A percentile compares a stretch with the other conserved stretches of the same genome.
phyloP scores from a whole-genome alignment of 2,113 vertebrate species.

The Gobiocypris rarus region DNA sequence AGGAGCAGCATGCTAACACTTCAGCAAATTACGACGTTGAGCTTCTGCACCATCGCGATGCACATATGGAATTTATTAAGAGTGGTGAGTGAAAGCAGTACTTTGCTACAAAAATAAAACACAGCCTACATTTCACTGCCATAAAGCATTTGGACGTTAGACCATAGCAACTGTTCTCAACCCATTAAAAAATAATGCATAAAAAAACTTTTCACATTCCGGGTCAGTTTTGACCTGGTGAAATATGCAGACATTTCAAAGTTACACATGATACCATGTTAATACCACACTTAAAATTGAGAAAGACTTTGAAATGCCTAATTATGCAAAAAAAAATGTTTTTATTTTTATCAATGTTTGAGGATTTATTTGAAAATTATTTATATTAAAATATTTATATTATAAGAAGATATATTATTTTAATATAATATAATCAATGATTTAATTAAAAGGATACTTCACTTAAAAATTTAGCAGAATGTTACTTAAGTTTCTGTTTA shows the following conservation, averaged over 20 bases:
- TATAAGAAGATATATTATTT: too few species aligned
- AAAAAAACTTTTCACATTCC: neutral
- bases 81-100: conserved; percentile 80
- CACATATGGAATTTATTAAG: conserved; percentile 94
- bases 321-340: fast-evolving
- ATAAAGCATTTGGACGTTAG: conserved; percentile 1
- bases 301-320: neutral
- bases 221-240: too few species aligned
- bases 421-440: neutral
- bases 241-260: neutral
- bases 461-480: neutral
- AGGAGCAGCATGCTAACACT: conserved; percentile 98
- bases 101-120: neutral
- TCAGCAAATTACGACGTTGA: conserved; percentile 99
- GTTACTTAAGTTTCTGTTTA: conserved; percentile 21
- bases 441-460: neutral
- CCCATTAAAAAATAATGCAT: neutral
- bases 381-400: too few species aligned
- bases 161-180: neutral
- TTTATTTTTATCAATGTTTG: too few species aligned
- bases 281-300: neutral
- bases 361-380: too few species aligned
- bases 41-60: conserved; percentile 95
- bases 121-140: neutral
- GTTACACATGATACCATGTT: neutral